Evolutionary conservation across 1,140 invertebrate genomes (phyloP), one percentile per base, ranked within the genome.

Genomic region (Drosophila neocordata): DNA sequence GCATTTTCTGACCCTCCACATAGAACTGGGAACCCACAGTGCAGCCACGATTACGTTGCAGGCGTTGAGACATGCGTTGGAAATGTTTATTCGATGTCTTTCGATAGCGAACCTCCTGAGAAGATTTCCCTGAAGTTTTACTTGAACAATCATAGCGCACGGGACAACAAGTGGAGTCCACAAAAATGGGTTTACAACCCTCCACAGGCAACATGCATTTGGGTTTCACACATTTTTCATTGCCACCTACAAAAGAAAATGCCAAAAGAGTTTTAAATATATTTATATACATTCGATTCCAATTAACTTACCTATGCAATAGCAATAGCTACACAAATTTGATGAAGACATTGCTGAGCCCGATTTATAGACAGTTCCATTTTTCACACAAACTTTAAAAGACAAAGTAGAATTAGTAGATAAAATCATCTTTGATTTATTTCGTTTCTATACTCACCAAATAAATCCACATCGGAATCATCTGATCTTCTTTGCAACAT

Each of bases 271-370:
- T 48, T 5, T 6, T 6, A 20, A 20, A 34, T 13, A 58, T 20
- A 31, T n/a, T 9, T 4, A 55, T 24, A 27, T 2, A 48, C 12
- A 27, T 41, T 11, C 7, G 24, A 8, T 18, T 31, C 18, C 7
- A 0, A 2, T 2, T 4, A 13, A 78, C 65, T 77, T 66, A 63
- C 92, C 92, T 92, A 97, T 95, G 85, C 97, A 98, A 92, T 96
- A 98, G 92, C 97, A 98, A 89, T 97, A 96, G 92, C 97, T 95
- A 92, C 97, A 98, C 4, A 94, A 93, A 56, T 94, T 94, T 9
- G 94, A 95, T 2, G 95, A 95, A 64, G 94, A 91, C 95, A 97
- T 96, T 0, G 97, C 97, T 2, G 96, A 97, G 0, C 97, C 97
- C 12, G 90, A 90, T 64, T 91, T 91, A 62, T 92, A 92, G 4